Percentiles rank a stretch among this genome's conserved stretches.
Evolutionary conservation across 2,113 vertebrate species (phyloP).

Genomic region (Anarrhichthys ocellatus): DNA sequence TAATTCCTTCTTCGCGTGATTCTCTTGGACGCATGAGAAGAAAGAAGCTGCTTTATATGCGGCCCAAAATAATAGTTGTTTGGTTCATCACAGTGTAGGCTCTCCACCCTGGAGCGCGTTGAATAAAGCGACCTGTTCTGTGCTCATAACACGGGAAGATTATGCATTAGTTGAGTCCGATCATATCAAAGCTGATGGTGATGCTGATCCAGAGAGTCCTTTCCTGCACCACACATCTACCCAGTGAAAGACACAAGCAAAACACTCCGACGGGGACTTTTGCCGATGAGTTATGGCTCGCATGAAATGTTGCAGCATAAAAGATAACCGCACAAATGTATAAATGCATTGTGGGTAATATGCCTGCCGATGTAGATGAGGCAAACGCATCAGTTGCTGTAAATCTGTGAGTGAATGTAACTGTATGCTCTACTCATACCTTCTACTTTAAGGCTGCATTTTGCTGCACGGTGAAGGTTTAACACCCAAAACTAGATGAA

Average conservation of each 20-base stretch:
- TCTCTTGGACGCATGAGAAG: not conserved
- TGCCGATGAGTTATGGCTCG: not conserved
- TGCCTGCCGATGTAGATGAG: not conserved
- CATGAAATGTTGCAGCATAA: slow-evolving; percentile 8
- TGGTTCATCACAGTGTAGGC: slow-evolving; percentile 5
- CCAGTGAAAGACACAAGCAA: not conserved
- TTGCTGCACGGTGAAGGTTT: not conserved
- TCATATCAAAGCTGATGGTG: slow-evolving; percentile 31
- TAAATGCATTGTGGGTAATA: not conserved
- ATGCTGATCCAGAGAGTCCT: slow-evolving; percentile 18
- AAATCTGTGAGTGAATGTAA: not conserved
- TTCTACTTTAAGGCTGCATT: not conserved
- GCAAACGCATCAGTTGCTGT: not conserved
- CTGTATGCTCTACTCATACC: too few species aligned
- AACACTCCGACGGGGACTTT: not conserved
- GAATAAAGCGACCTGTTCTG: slow-evolving; percentile 11
- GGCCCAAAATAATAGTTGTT: not conserved
- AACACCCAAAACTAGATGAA: not conserved
- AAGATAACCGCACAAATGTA: slow-evolving; percentile 10
- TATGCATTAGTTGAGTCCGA: slow-evolving; percentile 40
- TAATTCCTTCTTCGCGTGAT: not conserved
- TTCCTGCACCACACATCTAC: not conserved
- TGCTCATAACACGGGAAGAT: slow-evolving; percentile 28
- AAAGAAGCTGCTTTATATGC: not conserved
- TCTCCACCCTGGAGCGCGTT: slow-evolving; percentile 14